phyloP scores from a whole-genome alignment of 2,113 vertebrate species.

The Ceuthmochares aereus region DNA sequence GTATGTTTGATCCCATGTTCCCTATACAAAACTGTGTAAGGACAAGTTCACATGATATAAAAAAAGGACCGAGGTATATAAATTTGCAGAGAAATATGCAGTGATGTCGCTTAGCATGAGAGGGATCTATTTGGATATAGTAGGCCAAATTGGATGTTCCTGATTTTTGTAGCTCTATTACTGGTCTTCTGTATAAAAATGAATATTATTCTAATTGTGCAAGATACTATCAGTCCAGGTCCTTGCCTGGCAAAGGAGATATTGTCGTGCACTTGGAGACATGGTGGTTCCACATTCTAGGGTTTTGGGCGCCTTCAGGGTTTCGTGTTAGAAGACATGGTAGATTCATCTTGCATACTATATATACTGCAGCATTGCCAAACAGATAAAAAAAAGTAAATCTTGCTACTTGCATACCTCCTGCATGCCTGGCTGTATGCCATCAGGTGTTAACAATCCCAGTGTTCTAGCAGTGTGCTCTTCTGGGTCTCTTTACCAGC shows the following conservation, averaged over 20 bases:
- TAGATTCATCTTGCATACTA: background rate
- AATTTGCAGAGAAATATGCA: background rate
- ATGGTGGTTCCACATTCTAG: background rate
- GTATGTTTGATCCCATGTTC: background rate
- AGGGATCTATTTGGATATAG: background rate
- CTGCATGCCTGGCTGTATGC: background rate
- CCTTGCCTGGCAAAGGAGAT: background rate
- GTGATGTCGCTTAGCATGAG: background rate
- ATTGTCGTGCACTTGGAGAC: background rate
- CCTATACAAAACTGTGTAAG: background rate
- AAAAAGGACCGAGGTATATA: background rate
- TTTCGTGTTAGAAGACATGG: background rate
- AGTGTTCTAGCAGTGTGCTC: background rate
- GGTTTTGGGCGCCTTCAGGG: background rate
- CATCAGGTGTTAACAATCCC: background rate
- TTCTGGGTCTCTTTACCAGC: background rate
- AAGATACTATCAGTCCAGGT: background rate
- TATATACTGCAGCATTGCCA: background rate
- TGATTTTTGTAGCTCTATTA: background rate
- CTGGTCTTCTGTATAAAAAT: background rate
- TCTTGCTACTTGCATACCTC: background rate
- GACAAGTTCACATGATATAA: background rate
- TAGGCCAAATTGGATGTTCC: background rate
- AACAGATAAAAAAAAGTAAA: background rate
- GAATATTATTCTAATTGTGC: background rate